phyloP scores from a whole-genome alignment of 1,140 invertebrate species.

The Drosophila mayri region DNA sequence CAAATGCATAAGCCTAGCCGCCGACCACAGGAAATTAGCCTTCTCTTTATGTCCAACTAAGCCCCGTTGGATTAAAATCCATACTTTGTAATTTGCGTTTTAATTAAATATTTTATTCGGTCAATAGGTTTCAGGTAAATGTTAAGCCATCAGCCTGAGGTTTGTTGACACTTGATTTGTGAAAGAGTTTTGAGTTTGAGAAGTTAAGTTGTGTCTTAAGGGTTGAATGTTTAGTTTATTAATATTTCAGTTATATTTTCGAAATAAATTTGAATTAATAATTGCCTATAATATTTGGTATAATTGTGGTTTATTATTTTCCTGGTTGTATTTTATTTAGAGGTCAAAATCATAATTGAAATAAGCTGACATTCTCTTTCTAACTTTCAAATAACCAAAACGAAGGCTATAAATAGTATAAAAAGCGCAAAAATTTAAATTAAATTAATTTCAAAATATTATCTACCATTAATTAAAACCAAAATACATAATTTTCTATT shows the following conservation, averaged over 20 bases:
- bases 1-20: conserved; percentile 4
- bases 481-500: no score
- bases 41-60: not conserved
- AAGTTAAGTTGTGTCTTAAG: not conserved
- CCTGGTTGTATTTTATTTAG: not conserved
- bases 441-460: not conserved
- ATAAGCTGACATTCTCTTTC: not conserved
- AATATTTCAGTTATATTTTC: not conserved
- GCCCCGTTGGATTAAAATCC: not conserved
- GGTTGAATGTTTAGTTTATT: not conserved
- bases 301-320: no score
- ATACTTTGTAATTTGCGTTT: conserved; percentile 1
- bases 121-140: not conserved
- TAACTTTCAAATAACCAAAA: not conserved
- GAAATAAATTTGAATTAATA: not conserved
- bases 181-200: not conserved
- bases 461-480: not conserved
- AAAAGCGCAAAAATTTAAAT: not conserved
- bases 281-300: not conserved
- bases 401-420: not conserved
- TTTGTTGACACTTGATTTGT: not conserved
- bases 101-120: not conserved
- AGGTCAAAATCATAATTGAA: not conserved
- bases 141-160: not conserved
- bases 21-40: conserved; percentile 11